Percentiles rank a stretch among this genome's conserved stretches.
phyloP scores from a whole-genome alignment of 2,888 invertebrate genomes.

The Microchrysa polita region DNA sequence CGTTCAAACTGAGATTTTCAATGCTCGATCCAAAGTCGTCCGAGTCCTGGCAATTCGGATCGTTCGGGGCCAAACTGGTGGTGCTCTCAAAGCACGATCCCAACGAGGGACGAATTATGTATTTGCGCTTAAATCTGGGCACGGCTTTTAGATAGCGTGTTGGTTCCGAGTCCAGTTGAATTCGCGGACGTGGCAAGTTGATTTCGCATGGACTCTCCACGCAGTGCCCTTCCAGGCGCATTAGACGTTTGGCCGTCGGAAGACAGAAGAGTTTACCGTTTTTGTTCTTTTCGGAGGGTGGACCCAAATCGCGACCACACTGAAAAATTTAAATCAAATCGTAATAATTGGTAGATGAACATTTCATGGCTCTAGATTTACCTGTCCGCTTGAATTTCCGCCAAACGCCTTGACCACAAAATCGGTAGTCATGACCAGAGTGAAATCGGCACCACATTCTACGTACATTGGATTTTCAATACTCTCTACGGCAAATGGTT shows the following conservation, averaged over 20 bases:
- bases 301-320: constrained; percentile 62
- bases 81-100: constrained; percentile 27
- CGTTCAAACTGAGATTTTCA: constrained; percentile 62
- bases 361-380: no score
- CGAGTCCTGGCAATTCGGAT: constrained; percentile 56
- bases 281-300: constrained; percentile 58
- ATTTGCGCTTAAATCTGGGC: constrained; percentile 57
- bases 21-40: constrained; percentile 62
- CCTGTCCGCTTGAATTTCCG: constrained; percentile 63
- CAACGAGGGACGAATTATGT: constrained; percentile 27
- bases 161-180: constrained; percentile 59
- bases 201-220: constrained; percentile 62
- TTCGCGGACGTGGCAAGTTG: constrained; percentile 61
- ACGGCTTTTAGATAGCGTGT: constrained; percentile 63
- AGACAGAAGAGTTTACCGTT: constrained; percentile 61
- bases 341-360: no score
- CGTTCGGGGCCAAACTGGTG: constrained; percentile 18
- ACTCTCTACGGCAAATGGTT: constrained; percentile 60
- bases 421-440: constrained; percentile 63
- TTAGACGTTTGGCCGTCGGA: constrained; percentile 62
- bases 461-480: constrained; percentile 62
- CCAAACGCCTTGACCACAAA: constrained; percentile 63
- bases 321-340: constrained; percentile 46
- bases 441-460: constrained; percentile 64
- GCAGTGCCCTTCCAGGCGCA: constrained; percentile 64